These are phyloP conservation scores for Octodon degus DNA, from an alignment of 2,113 vertebrate species.

Conservation along the genomic window DNA sequence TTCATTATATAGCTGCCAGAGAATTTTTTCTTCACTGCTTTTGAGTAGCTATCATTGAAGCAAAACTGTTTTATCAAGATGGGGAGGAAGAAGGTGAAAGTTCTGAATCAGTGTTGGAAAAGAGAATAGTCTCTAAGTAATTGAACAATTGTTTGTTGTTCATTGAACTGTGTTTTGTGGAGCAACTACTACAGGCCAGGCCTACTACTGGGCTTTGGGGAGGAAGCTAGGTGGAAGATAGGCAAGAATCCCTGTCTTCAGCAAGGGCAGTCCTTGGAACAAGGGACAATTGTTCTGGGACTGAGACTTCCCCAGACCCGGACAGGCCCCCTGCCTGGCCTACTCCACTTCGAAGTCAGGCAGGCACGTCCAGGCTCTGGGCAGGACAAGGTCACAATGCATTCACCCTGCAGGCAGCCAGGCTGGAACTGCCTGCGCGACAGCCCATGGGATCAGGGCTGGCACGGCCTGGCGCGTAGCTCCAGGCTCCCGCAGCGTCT, in stretches of 20 bases:
- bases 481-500: background rate
- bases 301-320: background rate
- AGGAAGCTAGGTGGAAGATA: background rate
- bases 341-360: background rate
- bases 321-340: background rate
- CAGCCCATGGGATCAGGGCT: background rate
- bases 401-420: background rate
- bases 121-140: background rate
- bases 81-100: background rate
- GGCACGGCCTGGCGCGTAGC: background rate
- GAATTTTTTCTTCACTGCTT: background rate
- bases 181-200: background rate
- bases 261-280: background rate
- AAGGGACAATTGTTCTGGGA: background rate
- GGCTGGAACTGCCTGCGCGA: background rate
- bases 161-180: background rate
- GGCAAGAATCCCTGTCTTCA: background rate
- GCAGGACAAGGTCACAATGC: background rate
- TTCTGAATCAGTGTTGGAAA: constrained; percentile 31
- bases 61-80: background rate
- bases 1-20: background rate
- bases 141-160: background rate
- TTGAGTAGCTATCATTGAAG: background rate
- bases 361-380: background rate
- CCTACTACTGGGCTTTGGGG: background rate